A percentile compares a stretch with the other conserved stretches of the same genome.
These are phyloP conservation scores for Acanthurus leucopareius DNA, from an alignment of 2,797 vertebrate species.

Conservation along the genomic window DNA sequence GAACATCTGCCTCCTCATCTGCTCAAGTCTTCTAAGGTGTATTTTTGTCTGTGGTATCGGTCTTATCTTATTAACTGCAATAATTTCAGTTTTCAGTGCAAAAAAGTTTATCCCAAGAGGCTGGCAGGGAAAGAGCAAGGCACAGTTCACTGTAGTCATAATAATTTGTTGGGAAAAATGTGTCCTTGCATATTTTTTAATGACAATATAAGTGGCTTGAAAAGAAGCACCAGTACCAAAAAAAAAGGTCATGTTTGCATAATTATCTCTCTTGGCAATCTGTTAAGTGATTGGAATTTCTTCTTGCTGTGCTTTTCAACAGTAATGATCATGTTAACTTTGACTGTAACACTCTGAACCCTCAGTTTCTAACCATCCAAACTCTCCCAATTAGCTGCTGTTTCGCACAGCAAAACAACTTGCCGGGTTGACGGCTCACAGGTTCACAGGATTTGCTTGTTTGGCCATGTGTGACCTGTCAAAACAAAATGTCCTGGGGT, in stretches of 20 bases:
- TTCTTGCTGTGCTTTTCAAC: not conserved
- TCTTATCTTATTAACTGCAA: not conserved
- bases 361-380: not conserved
- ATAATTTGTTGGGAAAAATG: conserved; percentile 9
- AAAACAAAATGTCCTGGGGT: conserved; percentile 29
- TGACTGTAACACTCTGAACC: not conserved
- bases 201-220: not conserved
- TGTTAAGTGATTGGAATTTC: not conserved
- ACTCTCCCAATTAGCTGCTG: conserved; percentile 45
- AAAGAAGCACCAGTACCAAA: not conserved
- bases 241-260: not conserved
- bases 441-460: conserved; percentile 33
- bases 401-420: not conserved
- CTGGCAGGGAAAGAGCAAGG: conserved; percentile 16
- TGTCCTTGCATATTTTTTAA: not conserved
- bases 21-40: conserved; percentile 11
- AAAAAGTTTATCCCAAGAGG: conserved; percentile 3
- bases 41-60: conserved; percentile 4
- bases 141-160: conserved; percentile 15
- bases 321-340: conserved; percentile 11
- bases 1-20: conserved; percentile 53
- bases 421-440: conserved; percentile 1
- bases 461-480: conserved; percentile 25
- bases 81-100: conserved; percentile 12
- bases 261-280: not conserved